These are phyloP conservation scores for Eleutherodactylus coqui DNA, from an alignment of 2,797 vertebrate genomes.

Conservation along the genomic window DNA sequence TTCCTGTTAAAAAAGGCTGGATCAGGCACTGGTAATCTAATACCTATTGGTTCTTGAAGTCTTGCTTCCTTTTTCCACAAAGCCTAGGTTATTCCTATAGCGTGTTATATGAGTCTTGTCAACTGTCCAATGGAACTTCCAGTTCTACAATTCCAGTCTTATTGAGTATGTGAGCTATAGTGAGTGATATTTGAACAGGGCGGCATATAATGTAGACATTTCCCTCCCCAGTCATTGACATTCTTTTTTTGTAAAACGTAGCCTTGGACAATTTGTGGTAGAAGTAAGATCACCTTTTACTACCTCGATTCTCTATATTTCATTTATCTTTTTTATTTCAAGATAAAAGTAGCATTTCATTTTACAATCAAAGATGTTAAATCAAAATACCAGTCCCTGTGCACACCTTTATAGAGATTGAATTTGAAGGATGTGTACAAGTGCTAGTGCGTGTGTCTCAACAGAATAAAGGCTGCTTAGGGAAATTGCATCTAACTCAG, in stretches of 20 bases:
- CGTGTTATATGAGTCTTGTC: not conserved
- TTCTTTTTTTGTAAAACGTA: constrained; percentile 16
- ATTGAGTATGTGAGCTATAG: not conserved
- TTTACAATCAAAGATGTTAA: constrained; percentile 50
- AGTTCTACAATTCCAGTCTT: not conserved
- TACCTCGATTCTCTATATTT: constrained; percentile 35
- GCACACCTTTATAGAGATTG: constrained; percentile 29
- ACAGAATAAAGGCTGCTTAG: constrained; percentile 37
- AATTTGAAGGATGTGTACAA: constrained; percentile 35
- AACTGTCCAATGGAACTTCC: not conserved
- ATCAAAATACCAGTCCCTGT: constrained; percentile 45
- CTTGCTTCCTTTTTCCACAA: not conserved
- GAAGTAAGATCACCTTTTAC: constrained; percentile 30
- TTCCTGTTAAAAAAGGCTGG: too few species aligned
- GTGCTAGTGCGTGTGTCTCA: not conserved
- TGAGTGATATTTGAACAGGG: constrained; percentile 25
- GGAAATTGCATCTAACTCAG: constrained; percentile 27
- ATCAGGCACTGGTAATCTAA: too few species aligned
- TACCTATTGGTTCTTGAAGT: too few species aligned
- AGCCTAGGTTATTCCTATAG: not conserved
- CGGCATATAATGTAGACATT: not conserved
- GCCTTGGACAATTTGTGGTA: not conserved
- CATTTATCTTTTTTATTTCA: constrained; percentile 44
- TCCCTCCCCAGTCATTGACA: constrained; percentile 35
- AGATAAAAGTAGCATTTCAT: constrained; percentile 47